phyloP scores from a whole-genome alignment of 2,113 vertebrate species.

The Spea multiplicata region DNA sequence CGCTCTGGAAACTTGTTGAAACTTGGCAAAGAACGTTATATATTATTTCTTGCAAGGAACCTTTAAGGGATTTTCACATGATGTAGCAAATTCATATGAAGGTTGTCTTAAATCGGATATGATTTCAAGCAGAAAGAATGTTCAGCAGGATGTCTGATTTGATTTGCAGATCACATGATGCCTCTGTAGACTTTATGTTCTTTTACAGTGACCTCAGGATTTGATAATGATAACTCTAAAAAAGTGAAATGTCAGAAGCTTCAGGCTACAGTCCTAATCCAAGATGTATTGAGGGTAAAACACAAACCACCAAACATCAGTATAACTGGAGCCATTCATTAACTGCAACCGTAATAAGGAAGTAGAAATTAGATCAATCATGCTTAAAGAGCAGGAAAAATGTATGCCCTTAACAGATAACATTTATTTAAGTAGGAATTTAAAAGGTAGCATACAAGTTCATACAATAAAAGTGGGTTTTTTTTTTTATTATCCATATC shows the following conservation, averaged over 20 bases:
- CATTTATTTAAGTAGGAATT: slow-evolving; percentile 6
- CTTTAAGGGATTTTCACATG: slow-evolving; percentile 56
- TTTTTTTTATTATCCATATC: too few species aligned
- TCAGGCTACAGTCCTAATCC: slow-evolving; percentile 49
- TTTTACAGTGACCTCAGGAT: slow-evolving; percentile 65
- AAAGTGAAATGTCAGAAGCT: slow-evolving; percentile 50
- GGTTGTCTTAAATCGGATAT: slow-evolving; percentile 62
- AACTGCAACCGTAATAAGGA: slow-evolving; percentile 58
- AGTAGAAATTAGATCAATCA: slow-evolving; percentile 66
- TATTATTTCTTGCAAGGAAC: slow-evolving; percentile 49
- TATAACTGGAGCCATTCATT: slow-evolving; percentile 56
- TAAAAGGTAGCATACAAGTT: background rate
- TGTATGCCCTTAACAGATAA: slow-evolving; percentile 1
- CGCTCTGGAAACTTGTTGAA: slow-evolving; percentile 49
- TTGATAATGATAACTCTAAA: slow-evolving; percentile 49
- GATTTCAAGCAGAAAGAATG: slow-evolving; percentile 79
- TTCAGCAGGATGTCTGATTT: slow-evolving; percentile 73
- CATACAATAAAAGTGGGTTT: background rate
- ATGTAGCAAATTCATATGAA: slow-evolving; percentile 60
- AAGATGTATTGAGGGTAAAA: slow-evolving; percentile 60
- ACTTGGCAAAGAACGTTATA: slow-evolving; percentile 54
- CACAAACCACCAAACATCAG: slow-evolving; percentile 39
- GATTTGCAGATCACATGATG: slow-evolving; percentile 73
- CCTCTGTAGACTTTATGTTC: slow-evolving; percentile 53
- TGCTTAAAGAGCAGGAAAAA: slow-evolving; percentile 52